These are phyloP conservation scores for Temnothorax longispinosus DNA, from an alignment of 1,140 invertebrate species.

Conservation along the genomic window DNA sequence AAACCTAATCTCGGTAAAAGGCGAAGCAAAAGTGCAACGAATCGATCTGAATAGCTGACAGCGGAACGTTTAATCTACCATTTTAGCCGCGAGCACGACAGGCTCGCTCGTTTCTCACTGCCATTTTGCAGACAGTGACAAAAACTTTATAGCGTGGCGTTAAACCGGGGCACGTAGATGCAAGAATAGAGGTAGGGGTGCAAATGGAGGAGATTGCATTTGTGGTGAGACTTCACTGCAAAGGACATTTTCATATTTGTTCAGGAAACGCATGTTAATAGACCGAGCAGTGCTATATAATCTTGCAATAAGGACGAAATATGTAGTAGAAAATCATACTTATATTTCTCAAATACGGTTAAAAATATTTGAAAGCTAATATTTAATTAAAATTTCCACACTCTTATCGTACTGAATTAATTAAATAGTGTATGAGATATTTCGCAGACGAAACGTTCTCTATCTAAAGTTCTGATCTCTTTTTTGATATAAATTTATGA, in stretches of 20 bases:
- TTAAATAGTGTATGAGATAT: background rate
- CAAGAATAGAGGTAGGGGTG: conserved; percentile 31
- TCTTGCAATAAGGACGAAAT: background rate
- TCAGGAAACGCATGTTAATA: conserved; percentile 63
- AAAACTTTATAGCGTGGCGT: conserved; percentile 69
- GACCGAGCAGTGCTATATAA: background rate
- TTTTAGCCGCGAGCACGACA: conserved; percentile 68
- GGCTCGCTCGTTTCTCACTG: conserved; percentile 70
- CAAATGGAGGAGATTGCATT: conserved; percentile 69
- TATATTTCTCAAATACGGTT: conserved; percentile 7
- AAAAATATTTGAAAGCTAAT: background rate
- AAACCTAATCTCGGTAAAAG: conserved; percentile 56
- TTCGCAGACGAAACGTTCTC: background rate
- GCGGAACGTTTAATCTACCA: conserved; percentile 71
- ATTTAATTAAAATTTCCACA: background rate
- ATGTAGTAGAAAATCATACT: conserved; percentile 2
- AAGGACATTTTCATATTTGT: conserved; percentile 67
- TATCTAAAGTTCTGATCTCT: background rate
- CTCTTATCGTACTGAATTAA: background rate
- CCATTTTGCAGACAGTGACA: conserved; percentile 73
- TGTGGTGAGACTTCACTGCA: conserved; percentile 35
- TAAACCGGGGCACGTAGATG: conserved; percentile 71
- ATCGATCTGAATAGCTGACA: conserved; percentile 66
- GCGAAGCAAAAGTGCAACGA: conserved; percentile 61
- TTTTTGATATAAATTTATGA: background rate